These are phyloP conservation scores for Hoplias malabaricus DNA, from an alignment of 2,113 vertebrate genomes.

Conservation along the genomic window DNA sequence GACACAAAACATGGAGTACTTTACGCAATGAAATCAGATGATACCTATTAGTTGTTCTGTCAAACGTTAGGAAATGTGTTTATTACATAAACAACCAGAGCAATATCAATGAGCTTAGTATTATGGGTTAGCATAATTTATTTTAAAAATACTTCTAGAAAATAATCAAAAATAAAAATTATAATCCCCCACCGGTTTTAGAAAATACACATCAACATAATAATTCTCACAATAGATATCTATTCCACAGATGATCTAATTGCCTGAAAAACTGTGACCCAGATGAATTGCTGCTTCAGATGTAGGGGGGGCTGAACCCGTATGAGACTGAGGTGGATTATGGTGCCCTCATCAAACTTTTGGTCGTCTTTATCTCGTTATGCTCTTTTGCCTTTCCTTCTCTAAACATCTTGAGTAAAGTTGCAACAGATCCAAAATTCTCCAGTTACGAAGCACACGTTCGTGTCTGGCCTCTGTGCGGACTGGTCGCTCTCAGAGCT, in stretches of 20 bases:
- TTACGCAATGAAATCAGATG: no score
- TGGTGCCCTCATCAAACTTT: constrained; percentile 45
- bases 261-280: constrained; percentile 15
- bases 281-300: constrained; percentile 22
- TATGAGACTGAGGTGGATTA: constrained; percentile 50
- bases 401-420: constrained; percentile 53
- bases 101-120: no score
- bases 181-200: not conserved
- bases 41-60: no score
- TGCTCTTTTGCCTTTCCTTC: constrained; percentile 52
- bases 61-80: no score
- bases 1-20: no score
- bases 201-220: not conserved
- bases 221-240: not conserved
- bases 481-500: constrained; percentile 8
- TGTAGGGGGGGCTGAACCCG: constrained; percentile 24
- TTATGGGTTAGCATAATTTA: no score
- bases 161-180: not conserved
- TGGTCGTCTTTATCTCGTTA: constrained; percentile 47
- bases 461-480: constrained; percentile 6
- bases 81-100: no score
- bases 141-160: no score
- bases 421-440: constrained; percentile 54
- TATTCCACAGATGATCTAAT: not conserved
- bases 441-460: constrained; percentile 25